Conservation (phyloP, 2,797 vertebrate species). For the Melanotaenia maccullochi region DNA sequence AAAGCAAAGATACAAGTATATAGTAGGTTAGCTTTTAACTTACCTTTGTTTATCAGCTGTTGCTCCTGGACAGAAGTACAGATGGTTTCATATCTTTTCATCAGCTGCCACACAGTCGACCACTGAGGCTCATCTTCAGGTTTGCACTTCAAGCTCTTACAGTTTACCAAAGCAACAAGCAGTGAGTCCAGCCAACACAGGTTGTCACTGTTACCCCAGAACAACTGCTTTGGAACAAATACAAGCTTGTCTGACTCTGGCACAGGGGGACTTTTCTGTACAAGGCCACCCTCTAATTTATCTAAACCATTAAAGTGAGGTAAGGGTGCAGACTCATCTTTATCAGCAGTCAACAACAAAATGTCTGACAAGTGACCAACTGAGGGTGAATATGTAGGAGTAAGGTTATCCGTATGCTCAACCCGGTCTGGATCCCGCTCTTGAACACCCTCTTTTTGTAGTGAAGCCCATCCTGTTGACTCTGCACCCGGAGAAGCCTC, state of each 20-base stretch:
- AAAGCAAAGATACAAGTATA: too few relatives aligned
- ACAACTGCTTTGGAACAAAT: conserved; percentile 75
- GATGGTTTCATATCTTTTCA: conserved; percentile 80
- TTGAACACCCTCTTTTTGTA: background rate
- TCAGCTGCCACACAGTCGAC: conserved; percentile 81
- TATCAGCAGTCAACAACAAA: conserved; percentile 1
- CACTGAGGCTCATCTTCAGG: conserved; percentile 41
- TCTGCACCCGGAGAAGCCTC: conserved; percentile 3
- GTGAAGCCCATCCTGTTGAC: background rate
- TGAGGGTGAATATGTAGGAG: background rate
- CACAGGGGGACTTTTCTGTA: conserved; percentile 4
- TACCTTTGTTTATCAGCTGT: conserved; percentile 68
- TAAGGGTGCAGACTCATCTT: background rate
- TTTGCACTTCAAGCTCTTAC: conserved; percentile 72
- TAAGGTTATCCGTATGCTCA: conserved; percentile 3
- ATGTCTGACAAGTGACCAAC: conserved; percentile 13
- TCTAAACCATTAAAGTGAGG: background rate
- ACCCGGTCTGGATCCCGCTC: background rate
- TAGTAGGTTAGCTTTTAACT: conserved; percentile 16
- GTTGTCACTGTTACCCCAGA: conserved; percentile 87
- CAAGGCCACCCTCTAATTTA: background rate
- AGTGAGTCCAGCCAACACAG: conserved; percentile 94
- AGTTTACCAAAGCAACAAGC: conserved; percentile 88
- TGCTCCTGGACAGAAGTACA: conserved; percentile 66
- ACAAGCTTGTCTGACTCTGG: conserved; percentile 35